A percentile compares a stretch with the other conserved stretches of the same genome.
Evolutionary conservation across 2,113 vertebrate genomes (phyloP).

Genomic region (Hylia prasina): DNA sequence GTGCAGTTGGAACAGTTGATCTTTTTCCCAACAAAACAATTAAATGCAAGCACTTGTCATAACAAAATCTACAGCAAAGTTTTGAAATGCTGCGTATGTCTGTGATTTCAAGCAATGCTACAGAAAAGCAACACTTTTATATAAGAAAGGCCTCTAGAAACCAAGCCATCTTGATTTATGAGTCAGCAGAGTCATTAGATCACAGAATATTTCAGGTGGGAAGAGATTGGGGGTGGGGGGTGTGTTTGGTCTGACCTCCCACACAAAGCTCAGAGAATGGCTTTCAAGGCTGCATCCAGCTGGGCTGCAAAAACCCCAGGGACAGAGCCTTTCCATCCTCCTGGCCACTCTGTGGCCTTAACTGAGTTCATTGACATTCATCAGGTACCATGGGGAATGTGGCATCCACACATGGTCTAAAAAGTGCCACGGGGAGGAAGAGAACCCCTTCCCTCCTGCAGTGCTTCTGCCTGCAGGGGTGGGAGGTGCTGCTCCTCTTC

Average conservation of each 20-base stretch:
- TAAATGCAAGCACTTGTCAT: background rate
- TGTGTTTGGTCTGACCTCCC: background rate
- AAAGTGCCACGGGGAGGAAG: fast-evolving
- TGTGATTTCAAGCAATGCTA: background rate
- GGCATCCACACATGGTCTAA: fast-evolving
- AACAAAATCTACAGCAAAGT: background rate
- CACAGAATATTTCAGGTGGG: background rate
- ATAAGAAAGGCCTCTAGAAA: background rate
- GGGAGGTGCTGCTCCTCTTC: background rate
- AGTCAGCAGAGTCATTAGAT: background rate
- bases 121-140: background rate
- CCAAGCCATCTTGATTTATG: background rate
- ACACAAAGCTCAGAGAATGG: background rate
- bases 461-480: background rate
- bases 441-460: fast-evolving
- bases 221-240: fast-evolving
- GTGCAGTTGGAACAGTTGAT: background rate
- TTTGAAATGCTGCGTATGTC: background rate
- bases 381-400: background rate
- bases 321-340: background rate
- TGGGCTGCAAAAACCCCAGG: background rate
- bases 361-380: background rate
- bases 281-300: background rate
- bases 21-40: background rate
- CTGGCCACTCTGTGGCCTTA: background rate